A percentile compares a stretch with the other conserved stretches of the same genome.
Evolutionary conservation across 1,140 invertebrate genomes (phyloP).

Genomic region (Cydia fagiglandana): DNA sequence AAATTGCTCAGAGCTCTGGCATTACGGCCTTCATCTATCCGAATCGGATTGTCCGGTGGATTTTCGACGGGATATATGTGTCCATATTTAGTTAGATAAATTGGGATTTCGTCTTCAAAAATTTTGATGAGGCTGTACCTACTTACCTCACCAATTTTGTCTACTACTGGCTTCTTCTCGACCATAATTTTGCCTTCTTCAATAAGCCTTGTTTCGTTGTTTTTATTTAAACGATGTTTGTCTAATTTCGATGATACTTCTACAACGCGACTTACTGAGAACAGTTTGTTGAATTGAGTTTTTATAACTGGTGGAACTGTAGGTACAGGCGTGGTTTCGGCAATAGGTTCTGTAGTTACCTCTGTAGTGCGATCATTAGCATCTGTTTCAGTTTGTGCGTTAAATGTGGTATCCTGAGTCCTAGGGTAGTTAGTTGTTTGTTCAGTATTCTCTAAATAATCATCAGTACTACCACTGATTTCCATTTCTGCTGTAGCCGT

Average conservation of each 20-base stretch:
- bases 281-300: conserved; percentile 80
- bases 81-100: conserved; percentile 75
- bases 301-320: conserved; percentile 65
- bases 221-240: conserved; percentile 79
- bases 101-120: conserved; percentile 79
- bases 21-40: conserved; percentile 77
- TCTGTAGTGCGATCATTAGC: conserved; percentile 41
- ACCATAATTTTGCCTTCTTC: conserved; percentile 76
- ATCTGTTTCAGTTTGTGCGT: conserved; percentile 46
- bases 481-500: conserved; percentile 54
- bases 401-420: conserved; percentile 42
- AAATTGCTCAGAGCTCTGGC: conserved; percentile 71
- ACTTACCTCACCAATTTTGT: conserved; percentile 84
- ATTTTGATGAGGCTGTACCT: conserved; percentile 83
- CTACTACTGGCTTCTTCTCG: conserved; percentile 80
- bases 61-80: conserved; percentile 77
- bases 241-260: conserved; percentile 82
- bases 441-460: conserved; percentile 64
- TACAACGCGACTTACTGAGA: conserved; percentile 83
- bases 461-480: conserved; percentile 56
- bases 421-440: conserved; percentile 52
- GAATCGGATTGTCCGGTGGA: conserved; percentile 74
- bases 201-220: conserved; percentile 78
- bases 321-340: conserved; percentile 51
- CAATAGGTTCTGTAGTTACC: conserved; percentile 44